Evolutionary conservation across 53 echinoderm and acorn worm genomes (phyloP).

Genomic region (Holothuria scabra): DNA sequence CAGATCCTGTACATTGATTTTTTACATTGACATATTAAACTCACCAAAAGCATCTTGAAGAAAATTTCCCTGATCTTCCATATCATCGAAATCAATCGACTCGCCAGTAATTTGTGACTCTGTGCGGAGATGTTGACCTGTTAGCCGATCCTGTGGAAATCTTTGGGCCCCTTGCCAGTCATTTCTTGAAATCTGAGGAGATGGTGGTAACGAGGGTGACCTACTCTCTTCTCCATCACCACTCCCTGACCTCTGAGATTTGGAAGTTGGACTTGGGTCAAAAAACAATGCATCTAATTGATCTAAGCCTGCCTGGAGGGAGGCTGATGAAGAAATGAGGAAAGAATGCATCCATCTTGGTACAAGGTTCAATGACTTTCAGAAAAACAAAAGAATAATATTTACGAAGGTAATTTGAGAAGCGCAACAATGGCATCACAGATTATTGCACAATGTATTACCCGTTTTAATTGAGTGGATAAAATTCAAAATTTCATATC

Average conservation of each 20-base stretch:
- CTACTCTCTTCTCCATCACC: conserved; percentile 62
- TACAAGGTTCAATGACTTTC: too few species aligned
- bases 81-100: conserved; percentile 48
- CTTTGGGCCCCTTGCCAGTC: conserved; percentile 4
- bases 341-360: too few species aligned
- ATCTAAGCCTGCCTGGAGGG: conserved; percentile 49
- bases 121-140: background rate
- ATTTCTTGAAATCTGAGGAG: conserved; percentile 10
- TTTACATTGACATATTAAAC: too few species aligned
- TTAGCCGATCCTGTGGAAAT: background rate
- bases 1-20: too few species aligned
- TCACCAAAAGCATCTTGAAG: conserved; percentile 41
- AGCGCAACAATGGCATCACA: too few species aligned
- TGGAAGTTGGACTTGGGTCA: conserved; percentile 53
- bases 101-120: conserved; percentile 34
- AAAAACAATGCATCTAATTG: conserved; percentile 61
- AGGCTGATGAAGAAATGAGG: background rate
- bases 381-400: background rate
- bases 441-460: too few species aligned
- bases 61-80: conserved; percentile 14
- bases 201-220: conserved; percentile 21
- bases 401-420: too few species aligned
- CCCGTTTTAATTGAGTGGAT: too few species aligned
- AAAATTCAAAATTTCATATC: too few species aligned
- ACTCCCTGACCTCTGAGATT: conserved; percentile 58